A percentile compares a stretch with the other conserved stretches of the same genome.
Conservation (phyloP, 2,888 invertebrate genomes). For the Tenodera sinensis region DNA sequence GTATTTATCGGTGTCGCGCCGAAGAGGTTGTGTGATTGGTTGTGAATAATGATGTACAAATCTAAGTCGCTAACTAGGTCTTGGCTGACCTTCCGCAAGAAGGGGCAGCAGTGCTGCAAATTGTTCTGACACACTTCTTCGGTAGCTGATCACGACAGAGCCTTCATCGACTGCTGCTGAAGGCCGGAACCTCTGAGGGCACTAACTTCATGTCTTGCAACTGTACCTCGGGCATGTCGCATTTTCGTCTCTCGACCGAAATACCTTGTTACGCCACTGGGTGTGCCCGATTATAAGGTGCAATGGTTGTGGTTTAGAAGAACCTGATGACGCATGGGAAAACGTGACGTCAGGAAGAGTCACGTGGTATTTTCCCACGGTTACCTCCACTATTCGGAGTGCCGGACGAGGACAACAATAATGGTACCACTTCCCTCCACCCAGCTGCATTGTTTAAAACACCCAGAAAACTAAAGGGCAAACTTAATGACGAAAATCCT, state of each 20-base stretch:
- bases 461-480: not conserved
- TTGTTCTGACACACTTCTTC: not conserved
- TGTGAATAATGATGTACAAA: too few species aligned
- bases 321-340: constrained; percentile 6
- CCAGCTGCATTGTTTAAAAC: not conserved
- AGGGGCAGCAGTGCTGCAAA: not conserved
- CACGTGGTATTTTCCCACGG: constrained; percentile 22
- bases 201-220: not conserved
- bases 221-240: not conserved
- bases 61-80: too few species aligned
- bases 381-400: not conserved
- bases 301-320: constrained; percentile 11
- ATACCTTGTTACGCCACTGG: not conserved
- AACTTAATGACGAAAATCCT: not conserved
- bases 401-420: not conserved
- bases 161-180: not conserved
- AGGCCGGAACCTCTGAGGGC: not conserved
- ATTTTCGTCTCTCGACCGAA: not conserved
- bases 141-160: not conserved
- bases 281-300: constrained; percentile 11
- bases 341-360: constrained; percentile 18
- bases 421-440: not conserved
- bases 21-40: too few species aligned
- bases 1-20: too few species aligned
- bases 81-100: not conserved